phyloP scores from a whole-genome alignment of 2,113 vertebrate species.

The Urocolius indicus region DNA sequence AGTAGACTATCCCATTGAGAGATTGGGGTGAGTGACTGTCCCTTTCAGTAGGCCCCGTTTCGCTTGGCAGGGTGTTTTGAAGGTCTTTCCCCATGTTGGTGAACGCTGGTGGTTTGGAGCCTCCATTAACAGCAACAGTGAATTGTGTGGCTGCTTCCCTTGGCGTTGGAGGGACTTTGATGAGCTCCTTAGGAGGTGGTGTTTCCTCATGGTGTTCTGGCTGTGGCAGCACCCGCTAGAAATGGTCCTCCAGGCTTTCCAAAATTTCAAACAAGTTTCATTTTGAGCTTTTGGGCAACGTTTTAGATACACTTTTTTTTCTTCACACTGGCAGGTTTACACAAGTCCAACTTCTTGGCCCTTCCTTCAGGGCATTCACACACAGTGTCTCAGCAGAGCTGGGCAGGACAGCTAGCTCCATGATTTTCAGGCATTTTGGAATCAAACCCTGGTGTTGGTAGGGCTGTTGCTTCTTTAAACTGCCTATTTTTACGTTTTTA shows the following conservation, averaged over 20 bases:
- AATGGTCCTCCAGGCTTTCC: neutral
- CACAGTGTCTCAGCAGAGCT: accelerated
- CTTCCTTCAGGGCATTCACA: neutral
- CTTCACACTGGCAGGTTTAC: neutral
- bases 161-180: neutral
- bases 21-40: neutral
- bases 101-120: neutral
- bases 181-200: neutral
- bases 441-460: neutral
- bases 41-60: neutral
- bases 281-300: neutral
- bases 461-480: neutral
- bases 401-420: neutral
- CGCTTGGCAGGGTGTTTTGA: neutral
- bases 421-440: neutral
- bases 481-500: neutral
- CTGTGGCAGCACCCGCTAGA: neutral
- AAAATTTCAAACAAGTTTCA: neutral
- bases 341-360: neutral
- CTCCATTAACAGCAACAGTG: neutral
- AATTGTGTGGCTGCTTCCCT: neutral
- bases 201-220: neutral
- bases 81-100: neutral
- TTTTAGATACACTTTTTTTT: neutral
- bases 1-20: neutral